Evolutionary conservation across 1,140 invertebrate species (phyloP).

Genomic region (Leptinotarsa undecemlineata): DNA sequence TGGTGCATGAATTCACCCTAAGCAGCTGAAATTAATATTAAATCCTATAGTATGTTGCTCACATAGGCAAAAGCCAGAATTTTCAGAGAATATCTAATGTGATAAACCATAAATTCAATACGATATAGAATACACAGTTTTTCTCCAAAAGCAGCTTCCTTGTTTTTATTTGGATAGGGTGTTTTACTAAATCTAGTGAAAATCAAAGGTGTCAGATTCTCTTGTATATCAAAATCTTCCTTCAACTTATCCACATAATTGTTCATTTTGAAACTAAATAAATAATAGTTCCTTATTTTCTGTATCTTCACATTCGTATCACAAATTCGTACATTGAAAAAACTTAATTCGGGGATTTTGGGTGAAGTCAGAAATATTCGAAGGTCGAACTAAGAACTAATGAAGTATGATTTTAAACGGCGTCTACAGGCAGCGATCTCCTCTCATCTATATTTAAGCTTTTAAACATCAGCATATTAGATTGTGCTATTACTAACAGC

Average conservation of each 20-base stretch:
- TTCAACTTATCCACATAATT: slow-evolving; percentile 7
- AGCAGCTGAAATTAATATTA: neutral
- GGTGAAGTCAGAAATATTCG: no score
- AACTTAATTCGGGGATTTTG: no score
- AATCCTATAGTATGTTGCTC: neutral
- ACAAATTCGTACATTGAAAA: no score
- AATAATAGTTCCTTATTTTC: neutral
- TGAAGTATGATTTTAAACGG: no score
- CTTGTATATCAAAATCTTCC: slow-evolving; percentile 9
- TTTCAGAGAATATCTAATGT: slow-evolving; percentile 3
- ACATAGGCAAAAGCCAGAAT: slow-evolving; percentile 12
- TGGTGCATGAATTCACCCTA: neutral
- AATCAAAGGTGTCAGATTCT: neutral
- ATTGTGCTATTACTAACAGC: no score
- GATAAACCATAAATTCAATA: neutral
- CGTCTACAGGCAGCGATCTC: no score
- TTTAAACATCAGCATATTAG: no score
- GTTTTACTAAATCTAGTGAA: slow-evolving; percentile 8
- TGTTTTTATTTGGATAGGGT: neutral
- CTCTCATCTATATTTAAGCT: no score
- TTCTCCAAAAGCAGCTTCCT: slow-evolving; percentile 11
- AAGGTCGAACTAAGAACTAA: no score
- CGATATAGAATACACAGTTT: slow-evolving; percentile 1
- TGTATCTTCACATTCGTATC: neutral
- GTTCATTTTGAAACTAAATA: neutral